Base-by-base conservation (phyloP, 2,797 vertebrate species). In the Tauraco hartlaubi region DNA sequence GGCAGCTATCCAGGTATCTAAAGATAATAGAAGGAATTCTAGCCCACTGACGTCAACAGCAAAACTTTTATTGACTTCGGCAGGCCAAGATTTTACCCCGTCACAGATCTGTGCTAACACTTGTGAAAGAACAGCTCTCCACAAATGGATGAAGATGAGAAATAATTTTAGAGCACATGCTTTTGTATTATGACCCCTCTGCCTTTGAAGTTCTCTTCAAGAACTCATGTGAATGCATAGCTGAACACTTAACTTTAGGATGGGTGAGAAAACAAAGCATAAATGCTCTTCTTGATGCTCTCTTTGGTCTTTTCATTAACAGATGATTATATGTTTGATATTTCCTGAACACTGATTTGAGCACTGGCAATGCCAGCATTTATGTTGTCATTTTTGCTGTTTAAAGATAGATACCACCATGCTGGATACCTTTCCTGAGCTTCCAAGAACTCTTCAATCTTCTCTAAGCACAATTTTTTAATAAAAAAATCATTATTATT, bases 1-100 rank as follows among this genome's bases (percentile, higher is more conserved):
- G 85, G 92, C 79, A 92, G 26, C 67, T 80, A 4, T 86, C 85
- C 81, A 93, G 78, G 58, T 95, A 76, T 85, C 61, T 35, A 80
- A 90, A 94, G 87, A 81, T 63, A 91, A 69, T 17, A 66, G 89
- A 79, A 80, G 62, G 54, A 86, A 95, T 95, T 96, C 82, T 76
- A 94, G 8, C 46, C 18, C 62, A 44, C 13, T 92, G 55, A 94
- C 17, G 5, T 91, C 82, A 91, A n/a, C 39, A 78, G 69, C 49
- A 94, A 80, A 94, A 66, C 49, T 81, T 87, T 7, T 59, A n/a
- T 13, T 84, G 49, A 68, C 61, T 92, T 83, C 6, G 3, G 16
- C 73, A 85, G 41, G 64, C 81, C 92, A 91, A 41, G 64, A 58
- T 89, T 83, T 85, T 85, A 89, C 49, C 28, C 41, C 1, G 0